Evolutionary conservation across 2,888 invertebrate species (phyloP).

Genomic region (Amiota communis): DNA sequence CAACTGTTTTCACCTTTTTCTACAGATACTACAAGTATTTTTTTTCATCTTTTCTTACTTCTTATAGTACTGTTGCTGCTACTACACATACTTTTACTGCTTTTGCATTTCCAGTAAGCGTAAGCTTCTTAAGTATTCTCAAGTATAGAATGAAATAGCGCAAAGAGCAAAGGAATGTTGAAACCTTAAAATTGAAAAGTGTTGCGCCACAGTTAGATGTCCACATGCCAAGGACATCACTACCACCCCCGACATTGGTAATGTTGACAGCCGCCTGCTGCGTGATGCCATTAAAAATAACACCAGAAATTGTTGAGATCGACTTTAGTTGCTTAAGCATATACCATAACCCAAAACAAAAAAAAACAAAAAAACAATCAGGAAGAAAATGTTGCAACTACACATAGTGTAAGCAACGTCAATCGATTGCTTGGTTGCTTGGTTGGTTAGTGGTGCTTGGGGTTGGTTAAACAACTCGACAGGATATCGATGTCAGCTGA

Average conservation of each 20-base stretch:
- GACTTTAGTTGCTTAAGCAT: no score
- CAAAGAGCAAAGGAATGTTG: not conserved
- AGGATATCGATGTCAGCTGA: constrained; percentile 15
- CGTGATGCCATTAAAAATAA: constrained; percentile 10
- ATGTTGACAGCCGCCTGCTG: constrained; percentile 5
- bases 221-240: not conserved
- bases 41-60: not conserved
- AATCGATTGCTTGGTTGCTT: no score
- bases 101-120: constrained; percentile 9
- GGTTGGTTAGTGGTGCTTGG: not conserved
- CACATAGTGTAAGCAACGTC: not conserved
- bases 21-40: not conserved
- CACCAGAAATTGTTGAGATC: not conserved
- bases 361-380: no score
- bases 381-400: no score
- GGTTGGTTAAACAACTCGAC: not conserved
- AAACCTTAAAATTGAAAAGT: constrained; percentile 5
- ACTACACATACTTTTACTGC: constrained; percentile 1
- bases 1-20: no score
- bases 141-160: not conserved
- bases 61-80: not conserved
- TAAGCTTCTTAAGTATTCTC: constrained; percentile 26
- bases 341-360: no score
- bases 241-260: not conserved
- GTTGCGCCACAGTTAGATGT: not conserved